Percentiles rank a stretch among this genome's conserved stretches.
Evolutionary conservation across 2,888 invertebrate species (phyloP).

Genomic region (Chalcis sispes): DNA sequence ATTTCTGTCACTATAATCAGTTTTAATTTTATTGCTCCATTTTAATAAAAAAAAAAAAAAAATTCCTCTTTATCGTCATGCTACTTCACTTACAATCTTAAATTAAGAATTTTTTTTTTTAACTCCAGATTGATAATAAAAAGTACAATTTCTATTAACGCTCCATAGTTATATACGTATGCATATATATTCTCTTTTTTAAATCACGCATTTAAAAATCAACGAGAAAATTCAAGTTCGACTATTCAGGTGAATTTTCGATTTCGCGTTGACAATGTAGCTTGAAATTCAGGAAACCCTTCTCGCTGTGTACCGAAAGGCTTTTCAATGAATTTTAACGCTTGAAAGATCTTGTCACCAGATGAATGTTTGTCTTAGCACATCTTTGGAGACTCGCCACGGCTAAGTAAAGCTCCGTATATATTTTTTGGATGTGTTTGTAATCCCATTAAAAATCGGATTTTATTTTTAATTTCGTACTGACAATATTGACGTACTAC

Average conservation of each 20-base stretch:
- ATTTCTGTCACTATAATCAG: no score
- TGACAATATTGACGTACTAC: slow-evolving; percentile 18
- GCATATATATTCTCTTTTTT: no score
- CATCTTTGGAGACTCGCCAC: slow-evolving; percentile 4
- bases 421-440: not conserved
- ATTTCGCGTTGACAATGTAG: not conserved
- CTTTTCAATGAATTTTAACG: slow-evolving; percentile 26
- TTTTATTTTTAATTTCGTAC: slow-evolving; percentile 14
- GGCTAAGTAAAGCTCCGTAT: not conserved
- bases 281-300: not conserved
- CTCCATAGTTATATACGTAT: no score
- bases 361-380: slow-evolving; percentile 49
- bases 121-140: no score
- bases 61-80: no score
- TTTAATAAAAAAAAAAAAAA: no score
- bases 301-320: not conserved
- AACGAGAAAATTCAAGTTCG: no score
- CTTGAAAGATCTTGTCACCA: not conserved
- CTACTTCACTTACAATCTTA: no score
- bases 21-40: no score
- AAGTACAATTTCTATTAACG: no score
- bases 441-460: slow-evolving; percentile 19
- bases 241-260: not conserved
- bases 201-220: no score
- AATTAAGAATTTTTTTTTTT: no score